Base-by-base conservation (phyloP, 2,113 vertebrate genomes). In the western clawed frog (Xenopus tropicalis) region DNA sequence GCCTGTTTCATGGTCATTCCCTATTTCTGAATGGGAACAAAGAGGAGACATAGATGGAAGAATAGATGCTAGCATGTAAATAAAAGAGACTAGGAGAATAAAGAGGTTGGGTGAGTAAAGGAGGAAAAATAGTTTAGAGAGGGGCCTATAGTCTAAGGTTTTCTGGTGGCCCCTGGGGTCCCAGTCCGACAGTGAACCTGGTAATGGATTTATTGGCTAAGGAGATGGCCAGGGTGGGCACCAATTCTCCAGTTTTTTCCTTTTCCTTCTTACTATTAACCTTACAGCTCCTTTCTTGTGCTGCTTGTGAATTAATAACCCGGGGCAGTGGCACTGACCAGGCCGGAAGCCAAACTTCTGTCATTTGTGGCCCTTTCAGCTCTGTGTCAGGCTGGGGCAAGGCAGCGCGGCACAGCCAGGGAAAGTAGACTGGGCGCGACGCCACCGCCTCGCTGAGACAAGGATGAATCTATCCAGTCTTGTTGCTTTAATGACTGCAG, bases 391-490 rank as follows among this genome's bases (percentile, higher is more conserved):
- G 56, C 67, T 13, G 61, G 73, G 72, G 43, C 23, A 68, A 51
- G 72, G n/a, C 65, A 54, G 58, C 16, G 37, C 69, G 66, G 65
- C 72, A 63, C 23, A 21, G 25, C 25, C 48, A 48, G 63, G 13
- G 29, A 48, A 59, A 54, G 29, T 67, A 69, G 48, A 37, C 73
- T 62, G 73, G 73, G 73, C 73, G 44, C 16, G 0, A 4, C 44
- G 73, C 73, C 73, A 76, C 21, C 44, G 22, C 17, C 68, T 76
- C 73, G 63, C 73, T 54, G 66, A 75, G 72, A 75, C 72, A 75
- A 68, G 46, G 66, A 76, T 69, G 66, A 69, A 69, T 76, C 24
- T 69, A 63, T 69, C 66, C 37, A 20, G 66, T 56, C 24, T 25
- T 63, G 29, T 24, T 46, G 23, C 46, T 54, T 63, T 76, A 76